Evolutionary conservation across 2,113 vertebrate species (phyloP).

Genomic region (Oxyura jamaicensis): DNA sequence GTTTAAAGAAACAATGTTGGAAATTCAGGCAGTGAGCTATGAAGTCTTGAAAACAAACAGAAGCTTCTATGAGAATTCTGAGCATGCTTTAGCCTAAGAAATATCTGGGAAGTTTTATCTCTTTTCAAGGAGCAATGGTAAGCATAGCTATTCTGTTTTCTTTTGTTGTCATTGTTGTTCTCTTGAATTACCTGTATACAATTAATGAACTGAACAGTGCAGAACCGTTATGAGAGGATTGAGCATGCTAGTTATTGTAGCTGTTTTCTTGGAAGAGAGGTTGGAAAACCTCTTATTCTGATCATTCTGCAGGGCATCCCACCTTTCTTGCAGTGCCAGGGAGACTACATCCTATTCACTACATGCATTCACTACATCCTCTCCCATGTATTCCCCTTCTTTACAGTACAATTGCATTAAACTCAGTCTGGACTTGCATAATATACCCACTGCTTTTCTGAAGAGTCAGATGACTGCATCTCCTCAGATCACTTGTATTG

Average conservation of each 20-base stretch:
- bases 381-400: neutral
- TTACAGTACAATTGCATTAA: neutral
- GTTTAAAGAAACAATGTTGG: neutral
- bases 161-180: neutral
- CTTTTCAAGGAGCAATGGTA: neutral
- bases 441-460: neutral
- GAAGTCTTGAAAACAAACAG: neutral
- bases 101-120: neutral
- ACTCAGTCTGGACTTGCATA: neutral
- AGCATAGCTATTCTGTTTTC: neutral
- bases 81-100: neutral
- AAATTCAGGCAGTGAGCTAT: neutral
- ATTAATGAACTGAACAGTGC: neutral
- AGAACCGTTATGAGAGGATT: neutral
- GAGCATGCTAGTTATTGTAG: neutral
- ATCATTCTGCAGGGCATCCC: neutral
- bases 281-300: neutral
- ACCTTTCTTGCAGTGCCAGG: neutral
- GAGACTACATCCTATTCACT: neutral
- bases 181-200: neutral
- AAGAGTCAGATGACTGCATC: fast-evolving
- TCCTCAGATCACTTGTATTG: neutral
- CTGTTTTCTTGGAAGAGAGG: neutral
- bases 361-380: neutral
- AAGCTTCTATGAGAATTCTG: neutral